Evolutionary conservation across 2,797 vertebrate genomes (phyloP), one percentile per base, ranked within the genome.

Genomic region (Mormyrops boulengeri): DNA sequence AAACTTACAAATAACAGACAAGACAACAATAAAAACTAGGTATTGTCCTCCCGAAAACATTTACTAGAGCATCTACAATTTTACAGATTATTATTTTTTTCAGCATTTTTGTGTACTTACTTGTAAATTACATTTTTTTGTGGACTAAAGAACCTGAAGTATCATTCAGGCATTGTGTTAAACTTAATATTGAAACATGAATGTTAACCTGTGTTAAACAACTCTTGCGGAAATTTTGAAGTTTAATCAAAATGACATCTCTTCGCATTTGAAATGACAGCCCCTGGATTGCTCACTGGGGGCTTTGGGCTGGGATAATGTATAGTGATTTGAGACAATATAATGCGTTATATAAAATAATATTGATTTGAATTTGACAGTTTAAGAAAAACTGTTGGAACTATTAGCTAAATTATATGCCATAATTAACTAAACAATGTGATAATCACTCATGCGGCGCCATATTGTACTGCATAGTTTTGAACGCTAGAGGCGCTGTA

Each of bases 401-500:
- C 69, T 77, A 77, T 80, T 6, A 47, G n/a, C 77, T 44, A 82
- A 82, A 47, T 44, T 0, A 82, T 82, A 47, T 82, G 41, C 3
- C n/a, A 47, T 44, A 47, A 22, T 82, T 44, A 47, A 47, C 77
- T 47, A 82, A 82, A 82, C 41, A n/a, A 47, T 22, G 12, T 77
- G 34, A 38, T 17, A 19, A 41, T 77, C 4, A 8, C 7, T 82
- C 19, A 82, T 47, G 38, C 19, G 41, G 77, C 41, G 77, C 41
- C 6, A 82, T 82, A 30, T n/a, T 87, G 85, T 57, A 6, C 30
- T 84, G 9, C 52, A 50, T n/a, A 52, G 22, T 49, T 89, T 60
- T 30, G 1, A 52, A 38, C 89, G 62, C 89, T 87, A 44, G 89
- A 86, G 89, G 89, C 84, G 89, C 84, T 73, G 4, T 89, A 52